Conservation (phyloP, 1,140 invertebrate species). For the Pararge aegeria region DNA sequence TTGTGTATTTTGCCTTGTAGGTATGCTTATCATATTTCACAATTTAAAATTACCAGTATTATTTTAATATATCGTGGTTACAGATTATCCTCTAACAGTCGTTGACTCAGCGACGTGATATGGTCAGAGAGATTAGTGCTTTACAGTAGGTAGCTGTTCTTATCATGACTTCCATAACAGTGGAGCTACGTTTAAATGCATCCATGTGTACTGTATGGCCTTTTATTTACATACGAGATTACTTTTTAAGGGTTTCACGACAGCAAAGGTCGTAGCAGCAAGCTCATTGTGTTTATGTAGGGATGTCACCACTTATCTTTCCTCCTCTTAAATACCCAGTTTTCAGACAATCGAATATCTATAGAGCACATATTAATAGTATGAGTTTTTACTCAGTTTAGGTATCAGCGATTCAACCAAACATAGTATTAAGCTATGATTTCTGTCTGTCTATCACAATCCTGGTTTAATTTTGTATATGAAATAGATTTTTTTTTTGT, state of each 20-base stretch:
- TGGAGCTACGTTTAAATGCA: not conserved
- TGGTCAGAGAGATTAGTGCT: not conserved
- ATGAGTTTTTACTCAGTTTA: too few species aligned
- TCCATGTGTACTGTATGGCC: not conserved
- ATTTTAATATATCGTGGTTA: not conserved
- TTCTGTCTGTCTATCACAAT: too few species aligned
- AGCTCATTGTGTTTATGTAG: not conserved
- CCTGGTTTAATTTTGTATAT: too few species aligned
- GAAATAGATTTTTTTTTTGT: too few species aligned
- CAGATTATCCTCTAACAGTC: not conserved
- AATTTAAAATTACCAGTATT: too few species aligned
- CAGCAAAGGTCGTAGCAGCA: not conserved
- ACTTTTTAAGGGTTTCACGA: constrained; percentile 6
- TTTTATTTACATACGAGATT: constrained; percentile 6
- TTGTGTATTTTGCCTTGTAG: too few species aligned
- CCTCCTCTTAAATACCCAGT: too few species aligned
- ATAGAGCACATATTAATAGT: too few species aligned
- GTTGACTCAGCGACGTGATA: not conserved
- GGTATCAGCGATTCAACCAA: too few species aligned
- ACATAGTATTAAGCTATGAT: too few species aligned
- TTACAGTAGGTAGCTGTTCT: not conserved
- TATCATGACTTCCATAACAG: not conserved
- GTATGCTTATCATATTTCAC: too few species aligned
- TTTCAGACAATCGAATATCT: too few species aligned
- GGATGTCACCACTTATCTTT: not conserved